These are phyloP conservation scores for Drosophila lowei DNA, from an alignment of 1,140 invertebrate species.

Conservation along the genomic window DNA sequence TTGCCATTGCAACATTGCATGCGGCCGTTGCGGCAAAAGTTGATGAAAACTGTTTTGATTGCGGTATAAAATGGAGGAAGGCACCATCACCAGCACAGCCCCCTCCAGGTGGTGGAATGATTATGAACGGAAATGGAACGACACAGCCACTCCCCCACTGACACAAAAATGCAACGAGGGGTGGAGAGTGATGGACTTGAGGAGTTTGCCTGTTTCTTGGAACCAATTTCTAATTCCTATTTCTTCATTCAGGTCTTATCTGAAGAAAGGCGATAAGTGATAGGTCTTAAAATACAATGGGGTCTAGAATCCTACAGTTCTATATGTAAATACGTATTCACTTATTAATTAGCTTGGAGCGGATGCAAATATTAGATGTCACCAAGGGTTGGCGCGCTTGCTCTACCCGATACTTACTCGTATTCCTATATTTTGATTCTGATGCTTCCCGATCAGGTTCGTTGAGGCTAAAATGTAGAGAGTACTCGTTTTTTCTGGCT, in stretches of 20 bases:
- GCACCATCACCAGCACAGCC: background rate
- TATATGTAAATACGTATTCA: too few species aligned
- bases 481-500: background rate
- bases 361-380: too few species aligned
- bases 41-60: slow-evolving; percentile 63
- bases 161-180: background rate
- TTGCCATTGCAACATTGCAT: slow-evolving; percentile 22
- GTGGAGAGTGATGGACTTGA: background rate
- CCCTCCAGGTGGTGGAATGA: slow-evolving; percentile 16
- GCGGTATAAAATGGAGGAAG: slow-evolving; percentile 44
- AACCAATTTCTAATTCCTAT: slow-evolving; percentile 11
- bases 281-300: too few species aligned
- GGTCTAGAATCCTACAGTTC: too few species aligned
- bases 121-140: slow-evolving; percentile 39
- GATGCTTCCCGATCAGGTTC: background rate
- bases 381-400: too few species aligned
- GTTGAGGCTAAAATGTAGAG: background rate
- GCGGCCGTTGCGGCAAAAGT: slow-evolving; percentile 54
- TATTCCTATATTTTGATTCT: too few species aligned
- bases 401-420: too few species aligned
- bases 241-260: background rate
- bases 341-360: too few species aligned
- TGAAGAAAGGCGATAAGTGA: too few species aligned
- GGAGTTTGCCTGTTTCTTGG: slow-evolving; percentile 11
- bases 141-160: background rate